Percentiles rank a stretch among this genome's conserved stretches.
Evolutionary conservation across 2,113 vertebrate species (phyloP).

Genomic region (Aix galericulata): DNA sequence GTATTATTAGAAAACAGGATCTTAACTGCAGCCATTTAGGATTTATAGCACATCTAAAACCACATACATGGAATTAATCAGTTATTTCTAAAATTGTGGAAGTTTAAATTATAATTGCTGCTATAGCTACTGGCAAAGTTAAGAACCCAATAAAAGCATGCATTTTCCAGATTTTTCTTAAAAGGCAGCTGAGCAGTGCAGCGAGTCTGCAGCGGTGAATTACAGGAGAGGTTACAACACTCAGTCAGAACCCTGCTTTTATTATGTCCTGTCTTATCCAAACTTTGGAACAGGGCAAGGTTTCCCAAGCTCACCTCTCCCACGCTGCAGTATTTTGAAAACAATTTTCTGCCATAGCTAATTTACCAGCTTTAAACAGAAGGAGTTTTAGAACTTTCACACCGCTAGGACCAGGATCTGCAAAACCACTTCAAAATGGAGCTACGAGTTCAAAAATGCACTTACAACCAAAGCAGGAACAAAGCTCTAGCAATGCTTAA

Average conservation of each 20-base stretch:
- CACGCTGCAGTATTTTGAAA: constrained; percentile 14
- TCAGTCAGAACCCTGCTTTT: constrained; percentile 11
- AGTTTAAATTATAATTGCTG: constrained; percentile 39
- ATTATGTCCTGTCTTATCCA: background rate
- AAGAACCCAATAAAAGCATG: constrained; percentile 4
- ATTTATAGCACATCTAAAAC: constrained; percentile 41
- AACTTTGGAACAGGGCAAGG: background rate
- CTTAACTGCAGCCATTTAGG: constrained; percentile 23
- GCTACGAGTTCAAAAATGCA: background rate
- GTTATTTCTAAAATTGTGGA: constrained; percentile 47
- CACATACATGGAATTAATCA: constrained; percentile 28
- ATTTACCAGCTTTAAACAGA: background rate
- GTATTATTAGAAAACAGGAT: background rate
- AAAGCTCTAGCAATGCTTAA: background rate
- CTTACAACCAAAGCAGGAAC: background rate
- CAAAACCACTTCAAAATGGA: background rate
- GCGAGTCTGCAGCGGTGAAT: background rate
- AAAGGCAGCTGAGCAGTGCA: background rate
- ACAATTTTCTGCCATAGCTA: constrained; percentile 6
- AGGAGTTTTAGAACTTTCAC: background rate
- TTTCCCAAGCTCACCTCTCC: constrained; percentile 47
- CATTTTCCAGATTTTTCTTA: constrained; percentile 43
- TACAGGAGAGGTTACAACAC: constrained; percentile 48
- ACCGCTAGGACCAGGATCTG: background rate
- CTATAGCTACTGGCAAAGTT: constrained; percentile 24